Percentiles rank a stretch among this genome's conserved stretches.
These are phyloP conservation scores for Gallirallus australis DNA, from an alignment of 2,797 vertebrate genomes.

Conservation along the genomic window DNA sequence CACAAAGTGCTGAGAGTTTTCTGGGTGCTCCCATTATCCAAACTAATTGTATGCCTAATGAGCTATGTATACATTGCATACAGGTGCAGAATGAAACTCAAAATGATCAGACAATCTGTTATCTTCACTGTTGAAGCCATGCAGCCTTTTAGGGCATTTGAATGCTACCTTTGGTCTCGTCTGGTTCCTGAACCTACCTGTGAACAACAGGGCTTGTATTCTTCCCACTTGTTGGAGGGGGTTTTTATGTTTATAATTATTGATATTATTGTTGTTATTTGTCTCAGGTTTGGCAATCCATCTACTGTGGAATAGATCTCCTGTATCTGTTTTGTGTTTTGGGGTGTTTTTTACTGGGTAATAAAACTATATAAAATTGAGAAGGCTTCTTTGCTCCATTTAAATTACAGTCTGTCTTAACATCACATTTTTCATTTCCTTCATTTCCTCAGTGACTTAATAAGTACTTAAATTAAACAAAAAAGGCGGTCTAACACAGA, in stretches of 20 bases:
- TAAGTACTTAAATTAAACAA: slow-evolving; percentile 48
- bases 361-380: neutral
- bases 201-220: neutral
- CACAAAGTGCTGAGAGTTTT: neutral
- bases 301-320: neutral
- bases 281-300: neutral
- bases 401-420: neutral
- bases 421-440: neutral
- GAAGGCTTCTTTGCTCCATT: neutral
- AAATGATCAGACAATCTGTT: neutral
- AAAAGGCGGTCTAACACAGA: neutral
- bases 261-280: neutral
- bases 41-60: neutral
- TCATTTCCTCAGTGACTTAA: slow-evolving; percentile 46
- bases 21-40: neutral
- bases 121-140: neutral
- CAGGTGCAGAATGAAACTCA: neutral
- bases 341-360: neutral
- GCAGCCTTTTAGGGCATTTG: neutral
- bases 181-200: neutral
- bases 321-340: neutral
- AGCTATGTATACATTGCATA: neutral
- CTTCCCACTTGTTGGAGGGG: fast-evolving
- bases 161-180: neutral
- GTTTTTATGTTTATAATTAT: neutral